Evolutionary conservation across 2,888 invertebrate genomes (phyloP).

Genomic region (Diarsia mendica): DNA sequence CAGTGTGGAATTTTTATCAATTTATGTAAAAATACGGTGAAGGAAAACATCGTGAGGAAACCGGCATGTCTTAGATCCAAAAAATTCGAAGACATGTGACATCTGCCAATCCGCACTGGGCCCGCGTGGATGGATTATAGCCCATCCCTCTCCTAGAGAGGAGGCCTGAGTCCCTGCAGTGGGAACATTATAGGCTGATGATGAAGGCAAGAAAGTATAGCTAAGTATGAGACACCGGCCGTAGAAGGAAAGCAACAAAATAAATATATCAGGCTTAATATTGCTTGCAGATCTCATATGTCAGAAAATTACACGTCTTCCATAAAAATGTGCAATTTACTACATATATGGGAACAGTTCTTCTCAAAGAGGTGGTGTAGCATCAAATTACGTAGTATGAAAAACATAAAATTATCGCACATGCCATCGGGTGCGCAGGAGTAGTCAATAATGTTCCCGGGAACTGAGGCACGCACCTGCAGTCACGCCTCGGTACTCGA

Average conservation of each 20-base stretch:
- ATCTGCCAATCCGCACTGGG: too few relatives aligned
- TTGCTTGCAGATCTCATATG: constrained; percentile 23
- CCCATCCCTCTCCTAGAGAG: too few relatives aligned
- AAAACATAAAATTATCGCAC: constrained; percentile 62
- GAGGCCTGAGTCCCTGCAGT: too few relatives aligned
- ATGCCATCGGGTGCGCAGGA: constrained; percentile 45
- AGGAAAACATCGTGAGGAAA: too few relatives aligned
- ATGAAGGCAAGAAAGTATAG: neutral
- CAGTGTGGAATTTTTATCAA: too few relatives aligned
- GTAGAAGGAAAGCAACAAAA: neutral
- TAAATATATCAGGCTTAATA: neutral
- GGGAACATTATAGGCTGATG: too few relatives aligned
- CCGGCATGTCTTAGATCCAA: too few relatives aligned
- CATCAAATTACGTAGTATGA: constrained; percentile 63
- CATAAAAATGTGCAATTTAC: constrained; percentile 36
- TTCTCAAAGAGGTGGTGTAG: constrained; percentile 18
- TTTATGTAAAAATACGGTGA: too few relatives aligned
- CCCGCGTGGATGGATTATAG: too few relatives aligned
- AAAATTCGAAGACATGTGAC: too few relatives aligned
- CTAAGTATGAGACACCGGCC: neutral
- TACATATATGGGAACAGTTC: constrained; percentile 15
- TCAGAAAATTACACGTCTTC: constrained; percentile 33
- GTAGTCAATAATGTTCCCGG: constrained; percentile 68
- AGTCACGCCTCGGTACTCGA: constrained; percentile 62
- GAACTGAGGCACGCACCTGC: constrained; percentile 68